Evolutionary conservation across 2,888 invertebrate species (phyloP).

Genomic region (Capitulum mitella): DNA sequence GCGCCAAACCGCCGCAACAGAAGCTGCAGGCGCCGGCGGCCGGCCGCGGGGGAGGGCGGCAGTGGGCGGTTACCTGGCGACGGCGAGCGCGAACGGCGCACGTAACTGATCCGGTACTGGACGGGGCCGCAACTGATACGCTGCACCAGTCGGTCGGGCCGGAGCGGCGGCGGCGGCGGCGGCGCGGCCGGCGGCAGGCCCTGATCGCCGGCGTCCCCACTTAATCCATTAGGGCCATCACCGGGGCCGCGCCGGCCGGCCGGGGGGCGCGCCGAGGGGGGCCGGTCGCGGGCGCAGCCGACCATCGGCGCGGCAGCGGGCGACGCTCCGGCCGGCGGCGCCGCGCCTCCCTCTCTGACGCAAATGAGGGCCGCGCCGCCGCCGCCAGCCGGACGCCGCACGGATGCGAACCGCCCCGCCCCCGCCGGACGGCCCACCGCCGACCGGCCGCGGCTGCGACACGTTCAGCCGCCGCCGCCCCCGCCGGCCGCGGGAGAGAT

Average conservation of each 20-base stretch:
- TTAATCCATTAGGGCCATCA: neutral
- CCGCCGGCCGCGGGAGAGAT: too few relatives aligned
- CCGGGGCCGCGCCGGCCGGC: neutral
- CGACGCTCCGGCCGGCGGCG: neutral
- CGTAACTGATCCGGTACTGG: constrained; percentile 20
- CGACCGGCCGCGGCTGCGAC: too few relatives aligned
- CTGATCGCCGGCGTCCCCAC: too few relatives aligned
- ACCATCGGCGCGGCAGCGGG: neutral
- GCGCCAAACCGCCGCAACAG: neutral
- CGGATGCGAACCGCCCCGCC: too few relatives aligned
- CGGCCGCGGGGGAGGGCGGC: neutral
- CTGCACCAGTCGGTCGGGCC: neutral
- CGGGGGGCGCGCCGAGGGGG: neutral
- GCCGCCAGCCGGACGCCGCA: too few relatives aligned
- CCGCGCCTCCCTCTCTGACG: neutral
- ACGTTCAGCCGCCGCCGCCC: too few relatives aligned
- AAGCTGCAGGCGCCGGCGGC: too few relatives aligned
- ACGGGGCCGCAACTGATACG: neutral
- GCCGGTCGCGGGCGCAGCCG: neutral
- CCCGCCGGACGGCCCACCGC: too few relatives aligned
- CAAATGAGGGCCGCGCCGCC: neutral
- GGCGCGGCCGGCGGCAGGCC: neutral
- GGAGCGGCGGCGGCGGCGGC: neutral
- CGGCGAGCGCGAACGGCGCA: neutral
- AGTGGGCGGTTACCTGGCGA: constrained; percentile 1